phyloP scores from a whole-genome alignment of 2,888 invertebrate genomes.

The Agriopis marginaria region DNA sequence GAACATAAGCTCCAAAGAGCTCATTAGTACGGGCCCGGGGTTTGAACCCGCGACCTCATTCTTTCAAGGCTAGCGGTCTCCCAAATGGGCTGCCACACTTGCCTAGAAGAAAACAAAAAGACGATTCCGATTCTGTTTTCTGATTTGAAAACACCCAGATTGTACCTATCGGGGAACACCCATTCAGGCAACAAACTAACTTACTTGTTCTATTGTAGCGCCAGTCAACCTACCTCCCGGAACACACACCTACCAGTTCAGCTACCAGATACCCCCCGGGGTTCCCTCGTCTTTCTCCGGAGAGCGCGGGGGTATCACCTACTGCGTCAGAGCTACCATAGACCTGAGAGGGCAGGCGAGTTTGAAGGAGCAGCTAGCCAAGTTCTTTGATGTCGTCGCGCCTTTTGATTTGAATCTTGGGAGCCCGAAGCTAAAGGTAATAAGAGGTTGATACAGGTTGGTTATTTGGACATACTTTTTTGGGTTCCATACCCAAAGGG shows the following conservation, averaged over 20 bases:
- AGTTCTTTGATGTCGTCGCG: conserved; percentile 62
- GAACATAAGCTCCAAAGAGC: no score
- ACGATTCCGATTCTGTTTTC: no score
- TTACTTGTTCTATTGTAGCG: conserved; percentile 19
- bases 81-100: no score
- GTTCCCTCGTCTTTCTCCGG: conserved; percentile 66
- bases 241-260: conserved; percentile 60
- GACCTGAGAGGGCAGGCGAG: conserved; percentile 50
- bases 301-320: conserved; percentile 58
- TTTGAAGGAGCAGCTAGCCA: conserved; percentile 49
- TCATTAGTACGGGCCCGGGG: no score
- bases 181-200: no score
- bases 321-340: conserved; percentile 57
- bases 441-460: conserved; percentile 11
- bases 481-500: no score
- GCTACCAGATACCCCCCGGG: conserved; percentile 62
- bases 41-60: no score
- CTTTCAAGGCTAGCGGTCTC: no score
- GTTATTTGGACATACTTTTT: no score
- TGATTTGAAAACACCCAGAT: no score
- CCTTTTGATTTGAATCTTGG: conserved; percentile 66
- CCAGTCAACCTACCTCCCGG: conserved; percentile 51
- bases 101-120: no score
- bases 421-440: conserved; percentile 55
- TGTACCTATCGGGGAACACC: no score